phyloP scores from a whole-genome alignment of 2,797 vertebrate species.

The Microchirus variegatus region DNA sequence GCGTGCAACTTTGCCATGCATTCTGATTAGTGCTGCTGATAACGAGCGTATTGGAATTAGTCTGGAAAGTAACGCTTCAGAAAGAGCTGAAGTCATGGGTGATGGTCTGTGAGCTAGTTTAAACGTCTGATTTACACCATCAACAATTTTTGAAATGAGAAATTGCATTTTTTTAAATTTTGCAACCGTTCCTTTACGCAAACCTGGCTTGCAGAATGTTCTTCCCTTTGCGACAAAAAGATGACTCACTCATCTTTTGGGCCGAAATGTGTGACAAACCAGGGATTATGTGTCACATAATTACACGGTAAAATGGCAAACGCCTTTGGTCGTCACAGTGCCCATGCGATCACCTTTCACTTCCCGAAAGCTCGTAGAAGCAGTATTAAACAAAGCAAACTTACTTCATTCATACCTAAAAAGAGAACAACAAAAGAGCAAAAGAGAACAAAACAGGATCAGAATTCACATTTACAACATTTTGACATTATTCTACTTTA shows the following conservation, averaged over 20 bases:
- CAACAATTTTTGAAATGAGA: neutral
- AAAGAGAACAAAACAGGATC: conserved; percentile 74
- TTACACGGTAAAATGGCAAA: conserved; percentile 19
- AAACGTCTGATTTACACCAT: neutral
- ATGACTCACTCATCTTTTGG: neutral
- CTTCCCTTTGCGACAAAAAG: conserved; percentile 22
- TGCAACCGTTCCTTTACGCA: neutral
- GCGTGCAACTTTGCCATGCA: conserved; percentile 78
- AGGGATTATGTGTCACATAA: neutral
- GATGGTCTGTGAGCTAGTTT: conserved; percentile 48
- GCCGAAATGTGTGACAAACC: no score
- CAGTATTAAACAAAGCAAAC: conserved; percentile 71
- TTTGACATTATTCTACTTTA: conserved; percentile 67
- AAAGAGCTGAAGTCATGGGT: conserved; percentile 27
- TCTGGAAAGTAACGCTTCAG: conserved; percentile 27
- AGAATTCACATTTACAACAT: conserved; percentile 57
- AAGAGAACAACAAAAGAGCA: conserved; percentile 50
- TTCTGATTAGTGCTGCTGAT: conserved; percentile 52
- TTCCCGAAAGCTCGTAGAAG: conserved; percentile 56
- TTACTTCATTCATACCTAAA: conserved; percentile 88
- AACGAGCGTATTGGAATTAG: conserved; percentile 49
- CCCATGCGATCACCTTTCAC: conserved; percentile 74
- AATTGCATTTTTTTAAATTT: neutral
- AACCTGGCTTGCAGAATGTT: conserved; percentile 41
- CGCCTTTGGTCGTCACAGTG: conserved; percentile 55